Base-by-base conservation (phyloP, 2,888 invertebrate genomes). In the Tridacna crocea region DNA sequence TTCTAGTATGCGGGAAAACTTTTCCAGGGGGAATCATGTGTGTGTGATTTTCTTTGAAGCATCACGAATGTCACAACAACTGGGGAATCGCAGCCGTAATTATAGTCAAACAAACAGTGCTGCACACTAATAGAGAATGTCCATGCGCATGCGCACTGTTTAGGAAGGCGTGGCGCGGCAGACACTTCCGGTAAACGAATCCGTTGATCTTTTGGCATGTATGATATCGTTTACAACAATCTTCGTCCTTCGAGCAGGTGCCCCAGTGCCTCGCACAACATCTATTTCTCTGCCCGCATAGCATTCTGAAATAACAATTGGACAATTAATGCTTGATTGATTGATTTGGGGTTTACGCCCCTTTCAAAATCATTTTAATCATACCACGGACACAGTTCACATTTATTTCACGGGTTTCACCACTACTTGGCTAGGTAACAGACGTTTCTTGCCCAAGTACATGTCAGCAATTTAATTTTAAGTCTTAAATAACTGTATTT, bases 201-300 rank as follows among this genome's bases (percentile, higher is more conserved):
- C 76, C 76, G 19, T 68, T 66, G 12, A 58, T 76, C 27, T 76
- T 27, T 48, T 66, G 66, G 46, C 76, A 76, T 8, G 55, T 68
- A 10, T 76, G 76, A 27, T 76, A 68, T 22, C 27, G 17, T 36
- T 22, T 11, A 36, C 76, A 76, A 58, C 76, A 76, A 55, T 76
- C 76, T 36, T 26, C 26, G 58, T 76, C 58, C 36, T 55, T 58
- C 15, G 68, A 27, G 46, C 76, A 76, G n/a, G 76, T 76, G 22
- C 58, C 76, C 76, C 76, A 76, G 26, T 76, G 66, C 24, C 66
- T 48, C 2, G 76, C 76, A 68, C 76, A 76, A 22, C 76, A 76
- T 22, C 66, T 26, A 58, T 76, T 68, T 46, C 66, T 76, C 11
- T 22, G 26, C n/a, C 76, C 76, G 46, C 76, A 76, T 15, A 68